Conservation (phyloP, 2,113 vertebrate genomes). For the Psophia crepitans region DNA sequence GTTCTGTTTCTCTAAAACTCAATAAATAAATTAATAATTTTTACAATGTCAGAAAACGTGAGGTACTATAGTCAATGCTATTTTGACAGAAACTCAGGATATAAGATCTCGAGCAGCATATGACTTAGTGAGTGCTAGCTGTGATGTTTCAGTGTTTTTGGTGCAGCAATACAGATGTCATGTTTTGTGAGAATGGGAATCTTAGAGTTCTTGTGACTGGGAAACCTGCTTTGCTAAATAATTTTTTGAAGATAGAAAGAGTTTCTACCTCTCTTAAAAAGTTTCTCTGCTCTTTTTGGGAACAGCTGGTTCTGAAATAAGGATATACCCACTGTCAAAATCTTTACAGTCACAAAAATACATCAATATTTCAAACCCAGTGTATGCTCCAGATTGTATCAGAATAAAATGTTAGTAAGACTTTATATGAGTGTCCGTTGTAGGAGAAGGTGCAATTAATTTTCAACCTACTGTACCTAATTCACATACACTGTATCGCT, state of each 20-base stretch:
- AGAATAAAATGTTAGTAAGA: not conserved
- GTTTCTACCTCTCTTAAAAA: not conserved
- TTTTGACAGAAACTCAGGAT: not conserved
- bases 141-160: not conserved
- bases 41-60: not conserved
- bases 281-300: not conserved
- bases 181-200: not conserved
- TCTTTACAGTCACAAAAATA: not conserved
- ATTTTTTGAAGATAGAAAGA: not conserved
- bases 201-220: not conserved
- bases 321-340: not conserved
- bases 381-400: not conserved
- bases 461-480: not conserved
- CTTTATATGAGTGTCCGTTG: not conserved
- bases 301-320: not conserved
- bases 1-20: not conserved
- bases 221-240: not conserved
- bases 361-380: not conserved
- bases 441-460: not conserved
- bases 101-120: not conserved
- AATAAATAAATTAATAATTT: not conserved
- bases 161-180: not conserved
- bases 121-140: not conserved
- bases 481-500: not conserved
- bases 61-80: not conserved